These are phyloP conservation scores for Drosophila nigritarsus DNA, from an alignment of 2,888 invertebrate species.

Conservation along the genomic window DNA sequence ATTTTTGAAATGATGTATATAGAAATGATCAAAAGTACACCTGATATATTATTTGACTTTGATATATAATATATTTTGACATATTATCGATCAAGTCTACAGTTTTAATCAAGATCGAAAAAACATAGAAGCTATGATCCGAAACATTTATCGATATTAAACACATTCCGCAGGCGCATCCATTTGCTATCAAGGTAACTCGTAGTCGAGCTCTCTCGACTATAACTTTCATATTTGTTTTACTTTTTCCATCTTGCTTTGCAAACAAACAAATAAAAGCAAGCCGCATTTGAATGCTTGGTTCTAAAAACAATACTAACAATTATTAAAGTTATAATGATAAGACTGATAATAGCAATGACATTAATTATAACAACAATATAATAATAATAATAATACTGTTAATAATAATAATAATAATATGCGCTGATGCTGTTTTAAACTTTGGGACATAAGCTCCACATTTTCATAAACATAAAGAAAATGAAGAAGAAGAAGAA, in stretches of 20 bases:
- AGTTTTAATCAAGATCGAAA: neutral
- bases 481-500: neutral
- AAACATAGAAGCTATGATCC: neutral
- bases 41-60: neutral
- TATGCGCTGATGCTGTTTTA: neutral
- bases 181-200: neutral
- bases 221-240: neutral
- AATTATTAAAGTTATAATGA: neutral
- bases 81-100: neutral
- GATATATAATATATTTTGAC: neutral
- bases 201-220: neutral
- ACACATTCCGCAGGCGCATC: neutral
- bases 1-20: neutral
- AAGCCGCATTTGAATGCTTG: slow-evolving; percentile 27
- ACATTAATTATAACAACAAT: no score
- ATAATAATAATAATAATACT: neutral
- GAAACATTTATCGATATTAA: neutral
- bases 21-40: neutral
- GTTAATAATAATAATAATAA: neutral
- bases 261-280: slow-evolving; percentile 39
- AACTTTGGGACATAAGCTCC: neutral
- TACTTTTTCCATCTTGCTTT: slow-evolving; percentile 2
- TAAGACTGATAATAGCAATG: neutral
- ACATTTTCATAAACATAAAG: neutral
- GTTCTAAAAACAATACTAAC: neutral